Evolutionary conservation across 1,140 invertebrate genomes (phyloP), one percentile per base, ranked within the genome.

Genomic region (Drosophila asahinai): DNA sequence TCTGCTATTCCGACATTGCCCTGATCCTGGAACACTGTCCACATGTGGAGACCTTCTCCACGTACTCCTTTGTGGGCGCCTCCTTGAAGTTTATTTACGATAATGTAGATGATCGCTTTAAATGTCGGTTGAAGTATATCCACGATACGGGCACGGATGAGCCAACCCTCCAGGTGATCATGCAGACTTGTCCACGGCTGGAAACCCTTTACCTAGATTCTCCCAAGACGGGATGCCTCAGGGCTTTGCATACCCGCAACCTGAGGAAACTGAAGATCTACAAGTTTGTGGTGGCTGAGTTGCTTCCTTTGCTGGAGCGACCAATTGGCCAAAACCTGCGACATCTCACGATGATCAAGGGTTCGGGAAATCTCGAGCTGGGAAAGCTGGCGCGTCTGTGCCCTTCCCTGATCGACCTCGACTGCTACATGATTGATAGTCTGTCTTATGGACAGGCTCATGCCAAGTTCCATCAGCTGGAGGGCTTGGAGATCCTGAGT

Each of bases 41-140:
- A 3, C 95, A 95, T 77, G 91, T 96, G 55, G 94, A 94, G 15
- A 95, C 94, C 27, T 86, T 96, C 12, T 94, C 95, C 30, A 95
- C 94, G 22, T 96, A 95, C 86, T 95, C 95, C 1, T 95, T 94
- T 80, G 95, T 95, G 19, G 95, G 95, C 2, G 94, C 94, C 77
- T 93, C 95, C 14, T 82, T 95, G 12, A 93, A 94, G 55, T 93
- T 94, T 58, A 91, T 95, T 4, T 91, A 94, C 49, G 94, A 94
- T 12, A 92, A 93, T 57, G 93, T 94, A 19, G 93, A 95, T 62
- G 93, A 93, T 12, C 90, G 93, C 4, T 95, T 95, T 72, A 94
- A 93, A 87, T 94, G 94, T 17, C 95, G 95, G 66, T 75, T 96
- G 30, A 94, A 94, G 68, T 95, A 95, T 77, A 77, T 95, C 3